Percentiles rank a stretch among this genome's conserved stretches.
These are phyloP conservation scores for Trichopria drosophilae DNA, from an alignment of 2,888 invertebrate genomes.

Conservation along the genomic window DNA sequence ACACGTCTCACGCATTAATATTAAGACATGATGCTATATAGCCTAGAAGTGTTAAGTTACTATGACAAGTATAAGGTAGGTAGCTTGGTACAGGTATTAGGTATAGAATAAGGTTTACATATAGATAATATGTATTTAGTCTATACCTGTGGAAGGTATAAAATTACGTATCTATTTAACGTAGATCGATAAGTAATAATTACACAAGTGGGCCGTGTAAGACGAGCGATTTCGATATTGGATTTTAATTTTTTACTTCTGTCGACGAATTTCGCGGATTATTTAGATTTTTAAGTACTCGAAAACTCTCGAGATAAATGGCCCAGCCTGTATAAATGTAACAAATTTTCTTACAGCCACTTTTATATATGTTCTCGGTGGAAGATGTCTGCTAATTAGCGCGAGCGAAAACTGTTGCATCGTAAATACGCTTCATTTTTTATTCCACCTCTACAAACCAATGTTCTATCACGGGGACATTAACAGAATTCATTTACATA, in stretches of 20 bases:
- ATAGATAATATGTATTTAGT: conserved; percentile 50
- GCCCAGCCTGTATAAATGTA: conserved; percentile 53
- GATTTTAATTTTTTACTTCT: background rate
- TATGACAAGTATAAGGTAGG: conserved; percentile 49
- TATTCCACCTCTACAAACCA: too few relatives aligned
- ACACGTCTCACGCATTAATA: conserved; percentile 58
- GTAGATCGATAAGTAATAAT: too few relatives aligned
- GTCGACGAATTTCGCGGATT: background rate
- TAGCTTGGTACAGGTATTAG: conserved; percentile 35
- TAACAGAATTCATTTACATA: too few relatives aligned
- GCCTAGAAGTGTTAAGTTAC: conserved; percentile 56
- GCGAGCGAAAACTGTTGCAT: conserved; percentile 10
- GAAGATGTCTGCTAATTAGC: conserved; percentile 38
- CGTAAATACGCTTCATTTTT: too few relatives aligned
- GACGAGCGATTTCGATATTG: too few relatives aligned
- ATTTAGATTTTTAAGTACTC: conserved; percentile 44
- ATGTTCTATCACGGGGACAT: too few relatives aligned
- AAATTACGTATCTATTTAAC: conserved; percentile 52
- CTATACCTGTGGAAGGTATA: conserved; percentile 53
- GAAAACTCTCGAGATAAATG: too few relatives aligned
- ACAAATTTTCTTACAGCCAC: conserved; percentile 52
- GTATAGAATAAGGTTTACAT: conserved; percentile 52
- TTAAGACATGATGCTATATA: conserved; percentile 54
- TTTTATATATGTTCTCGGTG: conserved; percentile 48
- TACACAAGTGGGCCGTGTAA: too few relatives aligned